phyloP scores from a whole-genome alignment of 2,113 vertebrate species.

The Romanogobio albipinnatus region DNA sequence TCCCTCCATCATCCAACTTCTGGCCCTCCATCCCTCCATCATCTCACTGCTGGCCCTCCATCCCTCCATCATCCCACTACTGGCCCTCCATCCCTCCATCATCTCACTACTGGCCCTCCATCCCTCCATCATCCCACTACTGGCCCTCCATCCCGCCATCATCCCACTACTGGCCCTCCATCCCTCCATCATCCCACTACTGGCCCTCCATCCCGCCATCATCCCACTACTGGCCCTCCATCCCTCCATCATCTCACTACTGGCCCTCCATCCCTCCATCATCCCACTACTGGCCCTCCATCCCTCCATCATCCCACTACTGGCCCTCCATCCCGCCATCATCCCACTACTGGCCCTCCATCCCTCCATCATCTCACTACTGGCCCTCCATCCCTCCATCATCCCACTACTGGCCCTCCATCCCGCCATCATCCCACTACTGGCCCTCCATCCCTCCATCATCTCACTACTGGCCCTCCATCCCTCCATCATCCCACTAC shows the following conservation, averaged over 20 bases:
- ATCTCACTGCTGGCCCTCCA: conserved; percentile 38
- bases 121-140: conserved; percentile 29
- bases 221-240: background rate
- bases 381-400: background rate
- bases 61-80: conserved; percentile 29
- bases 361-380: conserved; percentile 37
- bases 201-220: background rate
- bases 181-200: conserved; percentile 29
- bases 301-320: conserved; percentile 27
- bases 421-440: conserved; percentile 27
- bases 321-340: background rate
- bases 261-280: background rate
- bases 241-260: conserved; percentile 29
- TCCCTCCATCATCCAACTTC: conserved; percentile 26
- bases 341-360: too few relatives aligned
- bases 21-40: background rate
- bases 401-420: background rate
- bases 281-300: background rate
- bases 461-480: background rate
- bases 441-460: background rate
- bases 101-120: background rate
- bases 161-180: background rate
- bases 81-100: background rate
- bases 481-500: conserved; percentile 27
- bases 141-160: background rate